These are phyloP conservation scores for Crotalus helleri DNA, from an alignment of 2,113 vertebrate genomes.

Conservation along the genomic window DNA sequence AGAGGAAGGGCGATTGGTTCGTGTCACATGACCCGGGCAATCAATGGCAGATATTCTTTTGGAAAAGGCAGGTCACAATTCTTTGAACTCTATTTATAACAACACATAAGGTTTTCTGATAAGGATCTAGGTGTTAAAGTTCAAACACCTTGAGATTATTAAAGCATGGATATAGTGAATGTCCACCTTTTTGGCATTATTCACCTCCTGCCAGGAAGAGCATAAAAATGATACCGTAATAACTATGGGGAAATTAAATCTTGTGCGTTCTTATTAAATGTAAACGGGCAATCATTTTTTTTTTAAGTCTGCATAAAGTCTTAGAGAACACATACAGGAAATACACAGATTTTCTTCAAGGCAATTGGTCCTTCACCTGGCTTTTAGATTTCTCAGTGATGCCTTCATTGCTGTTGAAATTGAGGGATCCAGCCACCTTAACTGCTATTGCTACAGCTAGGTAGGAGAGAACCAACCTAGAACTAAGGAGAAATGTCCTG, in stretches of 20 bases:
- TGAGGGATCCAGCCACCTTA: background rate
- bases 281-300: background rate
- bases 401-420: background rate
- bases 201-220: background rate
- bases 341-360: background rate
- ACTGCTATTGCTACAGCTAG: background rate
- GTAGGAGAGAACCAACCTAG: too few species aligned
- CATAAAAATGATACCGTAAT: background rate
- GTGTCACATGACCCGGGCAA: conserved; percentile 31
- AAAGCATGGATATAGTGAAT: background rate
- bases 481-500: too few species aligned
- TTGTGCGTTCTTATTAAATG: background rate
- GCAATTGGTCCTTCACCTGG: background rate
- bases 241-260: background rate
- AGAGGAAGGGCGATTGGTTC: conserved; percentile 36
- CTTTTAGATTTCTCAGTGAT: background rate
- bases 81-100: conserved; percentile 46
- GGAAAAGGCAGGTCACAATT: conserved; percentile 28
- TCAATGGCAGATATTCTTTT: conserved; percentile 30
- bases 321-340: background rate
- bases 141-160: background rate
- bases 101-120: conserved; percentile 37
- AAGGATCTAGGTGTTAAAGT: background rate
- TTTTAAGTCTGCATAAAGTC: background rate
- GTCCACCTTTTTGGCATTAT: background rate